phyloP scores from a whole-genome alignment of 2,113 vertebrate species.

The Gracilinanus agilis region DNA sequence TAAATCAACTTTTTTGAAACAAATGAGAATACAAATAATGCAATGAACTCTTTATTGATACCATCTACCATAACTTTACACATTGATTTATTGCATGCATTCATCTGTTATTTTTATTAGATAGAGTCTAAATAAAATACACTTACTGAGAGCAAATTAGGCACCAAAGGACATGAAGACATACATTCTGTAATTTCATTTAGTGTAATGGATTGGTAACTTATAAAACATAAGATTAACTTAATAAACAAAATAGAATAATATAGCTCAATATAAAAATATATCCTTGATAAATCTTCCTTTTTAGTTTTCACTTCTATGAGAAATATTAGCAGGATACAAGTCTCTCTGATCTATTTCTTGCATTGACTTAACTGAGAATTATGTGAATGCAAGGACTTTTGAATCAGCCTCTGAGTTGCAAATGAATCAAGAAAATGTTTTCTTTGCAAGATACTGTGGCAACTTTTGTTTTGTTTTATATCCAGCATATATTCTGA shows the following conservation, averaged over 20 bases:
- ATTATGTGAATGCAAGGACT: background rate
- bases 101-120: background rate
- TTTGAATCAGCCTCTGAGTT: background rate
- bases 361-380: background rate
- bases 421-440: background rate
- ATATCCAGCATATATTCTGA: conserved; percentile 23
- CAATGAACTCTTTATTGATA: background rate
- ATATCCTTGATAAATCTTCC: background rate
- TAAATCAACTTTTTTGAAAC: background rate
- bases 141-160: background rate
- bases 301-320: background rate
- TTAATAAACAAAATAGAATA: background rate
- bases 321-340: background rate
- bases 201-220: background rate
- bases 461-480: conserved; percentile 20
- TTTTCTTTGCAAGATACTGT: conserved; percentile 4
- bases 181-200: background rate
- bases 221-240: conserved; percentile 38
- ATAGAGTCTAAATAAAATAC: background rate
- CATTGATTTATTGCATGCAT: background rate
- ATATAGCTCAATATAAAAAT: background rate
- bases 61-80: background rate
- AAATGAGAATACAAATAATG: background rate
- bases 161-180: background rate
- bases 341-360: background rate